Evolutionary conservation across 2,113 vertebrate genomes (phyloP).

Genomic region (Pangasianodon hypophthalmus): DNA sequence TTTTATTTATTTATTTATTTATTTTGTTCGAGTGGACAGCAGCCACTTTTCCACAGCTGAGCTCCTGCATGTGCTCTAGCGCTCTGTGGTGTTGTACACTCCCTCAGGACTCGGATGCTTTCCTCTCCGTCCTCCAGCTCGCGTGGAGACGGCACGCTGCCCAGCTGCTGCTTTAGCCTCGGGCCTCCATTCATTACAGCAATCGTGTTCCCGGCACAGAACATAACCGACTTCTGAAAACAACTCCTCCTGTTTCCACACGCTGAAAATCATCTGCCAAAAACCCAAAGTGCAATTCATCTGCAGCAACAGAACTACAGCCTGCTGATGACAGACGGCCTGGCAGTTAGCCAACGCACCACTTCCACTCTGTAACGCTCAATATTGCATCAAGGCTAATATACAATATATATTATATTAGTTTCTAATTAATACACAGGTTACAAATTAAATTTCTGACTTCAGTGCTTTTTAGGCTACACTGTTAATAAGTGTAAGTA

Average conservation of each 20-base stretch:
- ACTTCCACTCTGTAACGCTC: background rate
- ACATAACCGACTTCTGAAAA: background rate
- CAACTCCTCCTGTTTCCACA: background rate
- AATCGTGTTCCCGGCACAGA: background rate
- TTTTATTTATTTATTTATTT: background rate
- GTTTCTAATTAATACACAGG: too few relatives aligned
- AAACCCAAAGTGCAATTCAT: slow-evolving; percentile 1
- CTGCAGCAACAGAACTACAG: background rate
- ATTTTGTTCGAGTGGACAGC: background rate
- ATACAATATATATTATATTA: background rate
- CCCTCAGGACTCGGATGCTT: background rate
- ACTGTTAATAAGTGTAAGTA: background rate
- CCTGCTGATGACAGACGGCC: background rate
- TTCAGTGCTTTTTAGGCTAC: background rate
- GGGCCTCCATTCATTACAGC: background rate
- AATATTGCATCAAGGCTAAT: background rate
- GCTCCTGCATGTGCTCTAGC: background rate
- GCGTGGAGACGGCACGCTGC: background rate
- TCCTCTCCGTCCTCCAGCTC: background rate
- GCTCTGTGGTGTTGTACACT: background rate
- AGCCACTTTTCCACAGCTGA: background rate
- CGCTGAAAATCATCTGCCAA: background rate
- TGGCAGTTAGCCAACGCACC: background rate
- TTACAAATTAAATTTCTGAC: too few relatives aligned
- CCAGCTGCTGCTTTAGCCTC: background rate